Percentiles rank a stretch among this genome's conserved stretches.
Evolutionary conservation across 2,113 vertebrate species (phyloP).

Genomic region (Neodontobutis hainanensis): DNA sequence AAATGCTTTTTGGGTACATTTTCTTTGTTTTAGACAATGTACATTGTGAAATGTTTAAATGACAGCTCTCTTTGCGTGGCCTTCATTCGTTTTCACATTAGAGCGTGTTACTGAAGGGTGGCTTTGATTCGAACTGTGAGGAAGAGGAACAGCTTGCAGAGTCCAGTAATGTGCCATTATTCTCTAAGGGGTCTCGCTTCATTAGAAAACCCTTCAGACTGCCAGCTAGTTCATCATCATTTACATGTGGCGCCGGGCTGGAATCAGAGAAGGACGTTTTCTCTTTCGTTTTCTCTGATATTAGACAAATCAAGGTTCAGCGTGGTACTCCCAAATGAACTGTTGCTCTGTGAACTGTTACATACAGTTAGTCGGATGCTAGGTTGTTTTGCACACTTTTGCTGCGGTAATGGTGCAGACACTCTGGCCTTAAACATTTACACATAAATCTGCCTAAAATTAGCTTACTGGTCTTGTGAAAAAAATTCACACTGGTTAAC

Average conservation of each 20-base stretch:
- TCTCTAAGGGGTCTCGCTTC: constrained; percentile 43
- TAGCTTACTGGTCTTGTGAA: no score
- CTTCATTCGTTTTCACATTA: constrained; percentile 14
- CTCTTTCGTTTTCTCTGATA: background rate
- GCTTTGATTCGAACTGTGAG: background rate
- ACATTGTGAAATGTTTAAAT: constrained; percentile 25
- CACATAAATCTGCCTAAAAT: no score
- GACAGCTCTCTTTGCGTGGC: background rate
- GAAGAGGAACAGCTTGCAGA: constrained; percentile 3
- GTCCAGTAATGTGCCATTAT: constrained; percentile 31
- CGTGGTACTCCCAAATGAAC: background rate
- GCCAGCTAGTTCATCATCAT: constrained; percentile 18
- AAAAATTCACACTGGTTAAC: no score
- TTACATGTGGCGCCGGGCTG: constrained; percentile 1
- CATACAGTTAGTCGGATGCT: no score
- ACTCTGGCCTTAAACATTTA: no score
- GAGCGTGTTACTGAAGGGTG: constrained; percentile 23
- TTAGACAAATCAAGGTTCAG: background rate
- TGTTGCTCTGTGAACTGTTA: background rate
- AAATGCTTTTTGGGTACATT: constrained; percentile 16
- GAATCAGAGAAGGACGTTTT: constrained; percentile 4
- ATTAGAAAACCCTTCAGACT: constrained; percentile 55
- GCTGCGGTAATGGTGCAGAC: no score
- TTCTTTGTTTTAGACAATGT: constrained; percentile 26
- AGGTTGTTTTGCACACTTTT: no score